Evolutionary conservation across 2,113 vertebrate genomes (phyloP), one percentile per base, ranked within the genome.

Genomic region (Cyprinodon brontotheroides): DNA sequence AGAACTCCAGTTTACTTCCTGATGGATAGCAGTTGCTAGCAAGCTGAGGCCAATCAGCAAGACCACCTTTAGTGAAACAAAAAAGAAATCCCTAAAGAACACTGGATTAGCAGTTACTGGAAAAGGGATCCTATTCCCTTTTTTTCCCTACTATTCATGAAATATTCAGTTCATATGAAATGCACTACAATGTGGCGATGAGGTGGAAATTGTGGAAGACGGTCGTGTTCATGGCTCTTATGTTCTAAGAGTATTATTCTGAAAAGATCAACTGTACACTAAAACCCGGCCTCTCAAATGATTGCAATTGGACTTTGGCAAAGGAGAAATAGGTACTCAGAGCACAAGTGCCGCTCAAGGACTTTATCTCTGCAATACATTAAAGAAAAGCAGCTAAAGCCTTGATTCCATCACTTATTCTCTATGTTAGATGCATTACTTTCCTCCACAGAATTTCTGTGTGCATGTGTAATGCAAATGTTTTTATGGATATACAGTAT

Each of bases 281-380:
- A 82, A 84, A 84, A 90, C 77, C 53, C 70, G n/a, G 68, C 59
- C 84, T 81, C 86, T 82, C 69, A 83, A 80, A 84, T 81, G 79
- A 85, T 60, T 79, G 57, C 72, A 79, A 75, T 80, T 75, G 57
- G 15, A 47, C 67, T 69, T 78, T 22, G 45, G 76, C 77, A 73
- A 67, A 71, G 57, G 68, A 20, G 50, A 72, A 61, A 62, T 74
- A 77, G 50, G 67, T 65, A 75, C 77, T 67, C 65, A 38, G 74
- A 74, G 57, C 81, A 61, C 77, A 81, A 91, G 79, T 82, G 86
- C 87, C 86, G 86, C 88, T 91, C 70, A 75, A 82, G 82, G 86
- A 85, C 74, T 48, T 72, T 41, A 71, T 87, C 48, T 69, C 70
- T 86, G 80, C 84, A 86, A 87, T 75, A 74, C 83, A 90, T 88